Conservation (phyloP, 2,888 invertebrate genomes). For the Cinara cedri region DNA sequence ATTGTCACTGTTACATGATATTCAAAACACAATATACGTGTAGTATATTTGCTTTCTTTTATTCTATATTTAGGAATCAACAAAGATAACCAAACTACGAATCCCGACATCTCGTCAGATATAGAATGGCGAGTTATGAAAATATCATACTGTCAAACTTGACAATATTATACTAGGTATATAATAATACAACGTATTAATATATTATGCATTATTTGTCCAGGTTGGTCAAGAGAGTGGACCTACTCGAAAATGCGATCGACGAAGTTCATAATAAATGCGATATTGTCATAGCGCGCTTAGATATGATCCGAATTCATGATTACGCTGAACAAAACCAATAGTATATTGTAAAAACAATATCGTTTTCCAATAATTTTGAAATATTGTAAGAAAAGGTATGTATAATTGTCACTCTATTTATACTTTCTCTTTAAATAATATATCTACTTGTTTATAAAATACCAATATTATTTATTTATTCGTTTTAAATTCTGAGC, state of each 20-base stretch:
- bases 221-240: neutral
- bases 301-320: neutral
- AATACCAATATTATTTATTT: too few species aligned
- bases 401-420: too few species aligned
- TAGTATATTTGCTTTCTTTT: neutral
- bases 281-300: conserved; percentile 19
- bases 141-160: neutral
- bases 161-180: neutral
- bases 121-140: neutral
- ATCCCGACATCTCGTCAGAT: neutral
- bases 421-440: too few species aligned
- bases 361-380: too few species aligned
- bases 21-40: too few species aligned
- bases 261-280: conserved; percentile 20
- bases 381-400: too few species aligned
- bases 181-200: neutral
- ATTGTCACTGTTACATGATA: too few species aligned
- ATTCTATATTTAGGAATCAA: too few species aligned
- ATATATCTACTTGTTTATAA: too few species aligned
- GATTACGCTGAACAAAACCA: too few species aligned
- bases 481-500: too few species aligned
- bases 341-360: too few species aligned
- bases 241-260: neutral
- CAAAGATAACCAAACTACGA: neutral
- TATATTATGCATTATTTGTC: neutral